Conservation (phyloP, 2,113 vertebrate species). For the Xiphophorus maculatus region DNA sequence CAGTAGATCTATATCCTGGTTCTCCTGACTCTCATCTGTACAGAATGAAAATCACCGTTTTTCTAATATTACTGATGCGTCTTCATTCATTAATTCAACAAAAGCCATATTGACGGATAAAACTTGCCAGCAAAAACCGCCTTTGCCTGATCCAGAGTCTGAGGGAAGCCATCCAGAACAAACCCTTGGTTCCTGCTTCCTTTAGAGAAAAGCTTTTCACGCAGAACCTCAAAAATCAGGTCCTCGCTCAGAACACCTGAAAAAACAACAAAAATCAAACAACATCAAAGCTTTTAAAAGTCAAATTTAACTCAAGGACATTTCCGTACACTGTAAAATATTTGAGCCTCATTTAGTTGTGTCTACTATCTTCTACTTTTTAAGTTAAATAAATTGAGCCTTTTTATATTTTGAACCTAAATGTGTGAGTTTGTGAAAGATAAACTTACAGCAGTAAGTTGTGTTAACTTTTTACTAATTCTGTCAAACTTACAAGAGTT, state of each 20-base stretch:
- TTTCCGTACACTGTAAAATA: neutral
- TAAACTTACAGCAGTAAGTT: too few relatives aligned
- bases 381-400: too few relatives aligned
- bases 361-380: too few relatives aligned
- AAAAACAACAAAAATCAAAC: neutral
- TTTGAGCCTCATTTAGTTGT: too few relatives aligned
- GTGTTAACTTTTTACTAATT: too few relatives aligned
- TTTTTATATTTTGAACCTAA: too few relatives aligned
- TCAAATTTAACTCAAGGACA: neutral
- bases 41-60: slow-evolving; percentile 1
- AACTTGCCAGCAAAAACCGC: slow-evolving; percentile 85
- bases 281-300: neutral
- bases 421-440: too few relatives aligned
- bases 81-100: neutral
- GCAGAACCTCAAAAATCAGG: slow-evolving; percentile 80
- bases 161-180: slow-evolving; percentile 89
- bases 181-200: slow-evolving; percentile 93
- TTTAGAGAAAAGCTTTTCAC: slow-evolving; percentile 87
- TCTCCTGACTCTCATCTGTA: slow-evolving; percentile 77
- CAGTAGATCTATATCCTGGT: slow-evolving; percentile 63
- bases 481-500: too few relatives aligned
- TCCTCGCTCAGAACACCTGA: slow-evolving; percentile 82
- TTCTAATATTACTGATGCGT: neutral
- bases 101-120: neutral
- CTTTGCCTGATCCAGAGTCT: slow-evolving; percentile 85